phyloP scores from a whole-genome alignment of 2,888 invertebrate genomes.

The Lithosia quadra region DNA sequence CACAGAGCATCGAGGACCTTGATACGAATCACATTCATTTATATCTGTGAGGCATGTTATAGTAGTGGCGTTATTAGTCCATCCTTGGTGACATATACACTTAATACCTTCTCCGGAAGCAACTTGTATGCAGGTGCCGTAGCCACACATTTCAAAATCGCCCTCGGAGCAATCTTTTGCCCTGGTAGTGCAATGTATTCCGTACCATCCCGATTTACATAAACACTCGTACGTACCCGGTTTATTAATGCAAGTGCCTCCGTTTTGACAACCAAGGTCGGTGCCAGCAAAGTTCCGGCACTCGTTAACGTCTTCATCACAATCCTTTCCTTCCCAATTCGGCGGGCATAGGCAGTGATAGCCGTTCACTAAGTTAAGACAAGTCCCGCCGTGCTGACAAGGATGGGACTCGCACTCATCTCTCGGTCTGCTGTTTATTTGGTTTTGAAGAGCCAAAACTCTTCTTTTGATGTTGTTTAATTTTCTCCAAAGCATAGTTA shows the following conservation, averaged over 20 bases:
- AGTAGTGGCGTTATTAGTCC: constrained; percentile 90
- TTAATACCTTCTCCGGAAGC: constrained; percentile 89
- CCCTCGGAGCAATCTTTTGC: constrained; percentile 91
- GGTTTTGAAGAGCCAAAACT: constrained; percentile 76
- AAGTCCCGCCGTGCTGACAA: constrained; percentile 94
- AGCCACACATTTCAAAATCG: constrained; percentile 93
- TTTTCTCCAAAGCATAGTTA: constrained; percentile 64
- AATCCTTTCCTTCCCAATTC: constrained; percentile 90
- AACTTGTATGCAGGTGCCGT: constrained; percentile 93
- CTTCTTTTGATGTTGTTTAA: constrained; percentile 70
- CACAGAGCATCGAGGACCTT: constrained; percentile 91
- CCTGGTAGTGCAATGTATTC: constrained; percentile 93
- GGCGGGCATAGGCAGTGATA: constrained; percentile 92
- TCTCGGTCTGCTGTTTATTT: constrained; percentile 76
- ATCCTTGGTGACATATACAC: constrained; percentile 95
- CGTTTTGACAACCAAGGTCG: constrained; percentile 97
- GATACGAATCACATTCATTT: constrained; percentile 92
- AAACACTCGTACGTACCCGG: constrained; percentile 94
- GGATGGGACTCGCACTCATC: constrained; percentile 92
- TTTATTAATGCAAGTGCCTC: constrained; percentile 93
- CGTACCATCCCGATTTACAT: constrained; percentile 93
- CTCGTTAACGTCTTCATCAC: constrained; percentile 95
- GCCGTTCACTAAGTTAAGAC: constrained; percentile 90
- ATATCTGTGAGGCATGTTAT: constrained; percentile 94
- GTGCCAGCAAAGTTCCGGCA: constrained; percentile 93